These are phyloP conservation scores for Xyliphius kryptos DNA, from an alignment of 2,113 vertebrate genomes.

Conservation along the genomic window DNA sequence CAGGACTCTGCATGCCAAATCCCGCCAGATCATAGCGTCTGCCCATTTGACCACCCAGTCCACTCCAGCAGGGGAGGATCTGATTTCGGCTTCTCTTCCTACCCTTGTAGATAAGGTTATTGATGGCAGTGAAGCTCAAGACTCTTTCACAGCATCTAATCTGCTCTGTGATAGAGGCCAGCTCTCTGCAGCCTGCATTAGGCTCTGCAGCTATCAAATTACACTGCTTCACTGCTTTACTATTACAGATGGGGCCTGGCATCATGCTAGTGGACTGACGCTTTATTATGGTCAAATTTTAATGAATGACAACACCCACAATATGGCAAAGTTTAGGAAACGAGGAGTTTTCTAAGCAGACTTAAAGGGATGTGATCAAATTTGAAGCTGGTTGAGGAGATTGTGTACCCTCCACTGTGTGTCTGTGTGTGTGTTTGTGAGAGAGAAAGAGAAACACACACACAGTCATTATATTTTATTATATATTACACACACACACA, in stretches of 20 bases:
- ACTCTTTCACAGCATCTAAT: constrained; percentile 25
- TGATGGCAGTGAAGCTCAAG: background rate
- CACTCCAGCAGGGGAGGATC: constrained; percentile 28
- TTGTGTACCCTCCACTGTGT: background rate
- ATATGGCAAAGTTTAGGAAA: too few relatives aligned
- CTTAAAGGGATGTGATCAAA: too few relatives aligned
- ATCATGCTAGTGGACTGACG: background rate
- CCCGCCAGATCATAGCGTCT: constrained; percentile 20
- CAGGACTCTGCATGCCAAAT: constrained; percentile 21
- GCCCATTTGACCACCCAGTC: constrained; percentile 30
- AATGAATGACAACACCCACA: too few relatives aligned
- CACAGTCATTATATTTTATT: too few relatives aligned
- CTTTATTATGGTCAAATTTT: too few relatives aligned
- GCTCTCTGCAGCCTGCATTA: constrained; percentile 23
- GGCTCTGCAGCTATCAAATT: constrained; percentile 24
- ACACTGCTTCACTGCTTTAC: constrained; percentile 27
- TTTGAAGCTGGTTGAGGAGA: background rate
- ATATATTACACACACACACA: too few relatives aligned
- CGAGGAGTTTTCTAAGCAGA: too few relatives aligned
- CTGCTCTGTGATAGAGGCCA: constrained; percentile 9
- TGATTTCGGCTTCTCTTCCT: constrained; percentile 23
- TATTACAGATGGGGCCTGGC: constrained; percentile 18
- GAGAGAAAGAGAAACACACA: background rate
- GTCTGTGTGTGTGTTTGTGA: background rate
- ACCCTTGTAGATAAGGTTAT: constrained; percentile 32